Percentiles rank a stretch among this genome's conserved stretches.
phyloP scores from a whole-genome alignment of 2,888 invertebrate genomes.

The Caenorhabditis sinica region DNA sequence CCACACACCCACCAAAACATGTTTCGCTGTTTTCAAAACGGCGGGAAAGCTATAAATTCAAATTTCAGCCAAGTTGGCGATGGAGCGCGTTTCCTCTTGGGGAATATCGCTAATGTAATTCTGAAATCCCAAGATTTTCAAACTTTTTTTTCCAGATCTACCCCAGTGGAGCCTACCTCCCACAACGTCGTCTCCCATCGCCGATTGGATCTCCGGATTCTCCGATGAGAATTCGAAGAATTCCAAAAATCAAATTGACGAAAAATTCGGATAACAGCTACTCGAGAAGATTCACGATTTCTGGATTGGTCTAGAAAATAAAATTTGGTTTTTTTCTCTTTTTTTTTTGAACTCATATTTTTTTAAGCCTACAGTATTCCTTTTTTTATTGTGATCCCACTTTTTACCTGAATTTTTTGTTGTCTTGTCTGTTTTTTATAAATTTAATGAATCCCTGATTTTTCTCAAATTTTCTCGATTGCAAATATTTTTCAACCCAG shows the following conservation, averaged over 20 bases:
- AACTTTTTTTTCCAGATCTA: background rate
- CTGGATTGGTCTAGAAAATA: too few relatives aligned
- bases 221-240: background rate
- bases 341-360: too few relatives aligned
- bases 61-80: too few relatives aligned
- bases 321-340: too few relatives aligned
- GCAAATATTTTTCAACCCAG: too few relatives aligned
- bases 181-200: background rate
- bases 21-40: too few relatives aligned
- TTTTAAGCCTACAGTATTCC: too few relatives aligned
- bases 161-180: background rate
- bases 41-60: too few relatives aligned
- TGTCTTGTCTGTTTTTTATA: background rate
- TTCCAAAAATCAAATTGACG: background rate
- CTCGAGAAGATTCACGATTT: background rate
- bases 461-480: background rate
- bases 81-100: too few relatives aligned
- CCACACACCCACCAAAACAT: too few relatives aligned
- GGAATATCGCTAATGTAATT: too few relatives aligned
- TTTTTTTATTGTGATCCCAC: background rate
- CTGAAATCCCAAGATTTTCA: too few relatives aligned
- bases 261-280: constrained; percentile 22
- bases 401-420: background rate
- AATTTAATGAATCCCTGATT: constrained; percentile 2
- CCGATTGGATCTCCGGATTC: background rate